Base-by-base conservation (phyloP, 1,140 invertebrate genomes). In the Anoplolepis gracilipes region DNA sequence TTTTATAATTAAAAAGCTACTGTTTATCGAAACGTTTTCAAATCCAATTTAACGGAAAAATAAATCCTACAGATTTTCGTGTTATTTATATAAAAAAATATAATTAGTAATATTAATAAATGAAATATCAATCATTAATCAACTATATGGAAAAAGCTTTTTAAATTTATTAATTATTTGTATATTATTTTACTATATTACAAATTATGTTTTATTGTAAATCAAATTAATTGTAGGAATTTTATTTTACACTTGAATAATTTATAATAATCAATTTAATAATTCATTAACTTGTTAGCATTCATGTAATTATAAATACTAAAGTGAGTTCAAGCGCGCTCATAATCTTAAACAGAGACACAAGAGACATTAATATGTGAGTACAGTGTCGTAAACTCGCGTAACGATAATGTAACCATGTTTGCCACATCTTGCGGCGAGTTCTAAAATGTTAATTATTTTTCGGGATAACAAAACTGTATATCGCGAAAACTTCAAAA, bases 391-490 rank as follows among this genome's bases (percentile, higher is more conserved):
- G n/a, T 39, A 79, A 67, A 79, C 42, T 53, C 22, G 46, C 22
- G 11, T 79, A 79, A 79, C 16, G 33, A 77, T 30, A 62, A 30
- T 62, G 42, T 67, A 79, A 79, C 46, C 49, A 55, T 25, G 22
- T 55, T 69, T n/a, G n/a, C n/a, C n/a, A 69, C 42, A 39, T 57
- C 22, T 36, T 64, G 7, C 30, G 7, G 33, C 33, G 36, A 36
- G 8, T 33, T 69, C 22, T 69, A 57, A 55, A 67, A 67, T 36
- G 46, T 33, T 79, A 79, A 79, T 79, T 69, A 79, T 69, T 33
- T 33, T 39, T 39, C 28, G 30, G 22, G 22, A 69, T 57, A 79
- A 55, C 62, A 79, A 69, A 78, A 42, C 8, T 5, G 39, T n/a
- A 2, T 42, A 42, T 39, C 53, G 7, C 1, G 53, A 36, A 73